Evolutionary conservation across 2,797 vertebrate species (phyloP), one percentile per base, ranked within the genome.

Genomic region (Graptemys geographica): DNA sequence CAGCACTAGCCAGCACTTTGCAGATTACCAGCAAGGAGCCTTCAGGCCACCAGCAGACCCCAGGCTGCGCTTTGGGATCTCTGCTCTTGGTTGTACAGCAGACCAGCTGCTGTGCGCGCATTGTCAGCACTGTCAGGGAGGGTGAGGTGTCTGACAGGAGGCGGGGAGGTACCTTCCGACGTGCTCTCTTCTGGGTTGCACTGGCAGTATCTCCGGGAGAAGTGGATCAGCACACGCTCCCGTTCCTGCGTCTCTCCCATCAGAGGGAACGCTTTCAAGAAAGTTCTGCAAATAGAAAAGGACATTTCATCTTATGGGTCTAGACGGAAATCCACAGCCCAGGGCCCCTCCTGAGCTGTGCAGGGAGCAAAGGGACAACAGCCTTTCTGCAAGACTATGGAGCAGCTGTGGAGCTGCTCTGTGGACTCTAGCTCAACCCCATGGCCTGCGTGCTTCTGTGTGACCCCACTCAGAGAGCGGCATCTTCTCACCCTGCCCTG

Each of bases 231-330:
- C 90, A 99, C 98, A 16, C 99, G 97, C 93, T 99, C 99, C 57
- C 99, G 98, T 97, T 99, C 99, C 98, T 99, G 99, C 0, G 99
- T 99, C 98, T 99, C 99, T 51, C 99, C 99, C 99, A 99, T 99
- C 94, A 99, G 97, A 0, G 99, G 99, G 96, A 99, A 99, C 0
- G 99, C 99, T 94, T 99, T 99, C 94, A 99, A 94, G 97, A 99
- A 99, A 6, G 98, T 99, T 98, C 99, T 99, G 96, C 96, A 88
- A 52, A 74, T 11, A 96, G 11, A 88, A 56, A 94, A 94, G n/a
- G 62, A 51, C 4, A 44, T 81, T 81, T 27, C 49, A 85, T 83
- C 41, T 79, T 51, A 87, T 44, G 44, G n/a, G 28, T 41, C 74
- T 31, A 28, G 25, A 49, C 0, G 4, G 27, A 49, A 76, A 76